Base-by-base conservation (phyloP, 92 coral and sea anemone genomes). In the Phenganax marumi region DNA sequence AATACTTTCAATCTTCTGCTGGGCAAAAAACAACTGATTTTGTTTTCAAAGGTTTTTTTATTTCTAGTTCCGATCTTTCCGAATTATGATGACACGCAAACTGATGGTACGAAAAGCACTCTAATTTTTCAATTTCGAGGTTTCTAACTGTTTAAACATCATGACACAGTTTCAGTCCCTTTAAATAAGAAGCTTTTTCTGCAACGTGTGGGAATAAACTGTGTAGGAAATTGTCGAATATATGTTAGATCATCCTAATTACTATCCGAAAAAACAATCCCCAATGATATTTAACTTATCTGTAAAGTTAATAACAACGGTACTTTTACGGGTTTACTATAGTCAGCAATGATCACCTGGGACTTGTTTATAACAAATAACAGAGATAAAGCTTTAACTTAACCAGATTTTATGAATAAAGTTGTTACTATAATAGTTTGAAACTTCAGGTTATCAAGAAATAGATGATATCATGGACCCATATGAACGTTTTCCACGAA, bases 401-500 rank as follows among this genome's bases (percentile, higher is more conserved):
- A 12, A 75, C 55, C 21, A 12, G 17, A 21, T 18, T 48, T 5
- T 22, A 24, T 3, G 9, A 76, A 26, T 24, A 54, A 25, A 23
- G 54, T 56, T 56, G 22, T 3, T 55, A 56, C 7, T n/a, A 26
- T 19, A 10, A 26, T 7, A 13, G 39, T 43, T 62, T 54, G 69
- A 43, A 78, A 61, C 60, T 78, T 78, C 63, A 78, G 83, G 61
- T n/a, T 62, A 39, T 18, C 73, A 13, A 63, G 60, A 0, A 66
- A 66, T 47, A 22, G 60, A 78, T 78, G 83, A 78, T 50, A 50
- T 63, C 72, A 78, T 60, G 46, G 58, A 60, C 57, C 46, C 83
- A 61, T 60, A 60, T 23, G 83, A 78, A 63, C 65, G 83, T 33
- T 78, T 17, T 0, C 83, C 83, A 50, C 83, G 83, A 47, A 63